Percentiles rank a stretch among this genome's conserved stretches.
Evolutionary conservation across 2,888 invertebrate species (phyloP).

Genomic region (Lithosia quadra): DNA sequence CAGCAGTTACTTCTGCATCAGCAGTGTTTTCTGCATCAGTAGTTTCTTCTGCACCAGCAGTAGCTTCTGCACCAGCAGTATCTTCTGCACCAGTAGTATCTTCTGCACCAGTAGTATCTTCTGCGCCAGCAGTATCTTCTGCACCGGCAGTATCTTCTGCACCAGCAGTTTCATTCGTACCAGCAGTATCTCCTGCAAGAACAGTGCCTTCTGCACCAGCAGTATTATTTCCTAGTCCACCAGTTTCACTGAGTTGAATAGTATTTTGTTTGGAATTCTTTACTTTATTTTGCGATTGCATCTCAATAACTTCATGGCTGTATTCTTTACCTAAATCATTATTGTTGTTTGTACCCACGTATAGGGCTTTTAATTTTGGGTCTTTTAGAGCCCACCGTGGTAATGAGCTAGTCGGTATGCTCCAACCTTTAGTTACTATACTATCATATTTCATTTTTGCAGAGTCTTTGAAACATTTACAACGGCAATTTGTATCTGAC

Average conservation of each 20-base stretch:
- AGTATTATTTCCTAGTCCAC: no score
- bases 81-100: neutral
- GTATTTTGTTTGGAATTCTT: neutral
- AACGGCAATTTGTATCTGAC: constrained; percentile 67
- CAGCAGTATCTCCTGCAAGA: no score
- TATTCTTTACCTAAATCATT: neutral
- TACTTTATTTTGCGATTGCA: neutral
- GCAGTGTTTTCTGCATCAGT: neutral
- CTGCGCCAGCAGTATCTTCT: neutral
- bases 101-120: neutral
- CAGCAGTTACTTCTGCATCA: neutral
- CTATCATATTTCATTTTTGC: constrained; percentile 51
- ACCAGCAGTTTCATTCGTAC: no score
- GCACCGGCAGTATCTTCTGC: neutral
- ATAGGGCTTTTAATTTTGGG: no score
- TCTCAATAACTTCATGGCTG: neutral
- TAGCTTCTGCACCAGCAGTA: neutral
- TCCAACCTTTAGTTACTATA: constrained; percentile 54
- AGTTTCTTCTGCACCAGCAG: neutral
- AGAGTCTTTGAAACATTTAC: constrained; percentile 65
- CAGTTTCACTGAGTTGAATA: neutral
- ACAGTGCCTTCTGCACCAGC: neutral
- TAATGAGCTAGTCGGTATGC: constrained; percentile 64
- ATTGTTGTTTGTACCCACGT: neutral
- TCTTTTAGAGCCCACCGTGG: constrained; percentile 62